These are phyloP conservation scores for Speoplatyrhinus poulsoni DNA, from an alignment of 2,113 vertebrate species.

Conservation along the genomic window DNA sequence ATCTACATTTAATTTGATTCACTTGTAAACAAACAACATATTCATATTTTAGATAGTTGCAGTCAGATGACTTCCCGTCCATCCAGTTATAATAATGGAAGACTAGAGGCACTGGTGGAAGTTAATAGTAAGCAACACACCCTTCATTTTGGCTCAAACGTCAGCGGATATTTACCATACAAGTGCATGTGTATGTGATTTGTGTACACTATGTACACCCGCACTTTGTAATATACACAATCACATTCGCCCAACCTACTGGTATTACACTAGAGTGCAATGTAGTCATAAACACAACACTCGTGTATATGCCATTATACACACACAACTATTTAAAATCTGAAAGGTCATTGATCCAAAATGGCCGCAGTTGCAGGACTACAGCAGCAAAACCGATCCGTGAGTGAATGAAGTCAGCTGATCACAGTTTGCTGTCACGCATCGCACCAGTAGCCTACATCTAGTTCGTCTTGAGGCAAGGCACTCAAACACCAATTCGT, in stretches of 20 bases:
- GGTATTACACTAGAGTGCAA: neutral
- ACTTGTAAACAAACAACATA: too few relatives aligned
- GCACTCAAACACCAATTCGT: constrained; percentile 33
- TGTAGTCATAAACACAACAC: neutral
- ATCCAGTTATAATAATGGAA: too few relatives aligned
- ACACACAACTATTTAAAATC: neutral
- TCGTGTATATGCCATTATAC: neutral
- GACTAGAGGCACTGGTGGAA: too few relatives aligned
- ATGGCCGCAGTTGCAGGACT: constrained; percentile 5
- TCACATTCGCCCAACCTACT: neutral
- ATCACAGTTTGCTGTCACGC: constrained; percentile 67
- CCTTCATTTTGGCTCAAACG: constrained; percentile 65
- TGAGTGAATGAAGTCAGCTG: constrained; percentile 81
- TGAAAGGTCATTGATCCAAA: neutral
- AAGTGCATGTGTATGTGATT: neutral
- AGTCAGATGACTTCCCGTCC: too few relatives aligned
- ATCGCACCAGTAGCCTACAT: constrained; percentile 33
- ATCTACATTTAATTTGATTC: too few relatives aligned
- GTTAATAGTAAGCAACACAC: neutral
- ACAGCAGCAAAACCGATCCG: constrained; percentile 39
- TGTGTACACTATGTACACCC: neutral
- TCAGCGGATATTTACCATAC: constrained; percentile 6
- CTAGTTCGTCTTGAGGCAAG: constrained; percentile 50
- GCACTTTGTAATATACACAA: neutral
- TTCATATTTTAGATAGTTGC: too few relatives aligned